Evolutionary conservation across 2,113 vertebrate genomes (phyloP).

Genomic region (Sylvilagus bachmani): DNA sequence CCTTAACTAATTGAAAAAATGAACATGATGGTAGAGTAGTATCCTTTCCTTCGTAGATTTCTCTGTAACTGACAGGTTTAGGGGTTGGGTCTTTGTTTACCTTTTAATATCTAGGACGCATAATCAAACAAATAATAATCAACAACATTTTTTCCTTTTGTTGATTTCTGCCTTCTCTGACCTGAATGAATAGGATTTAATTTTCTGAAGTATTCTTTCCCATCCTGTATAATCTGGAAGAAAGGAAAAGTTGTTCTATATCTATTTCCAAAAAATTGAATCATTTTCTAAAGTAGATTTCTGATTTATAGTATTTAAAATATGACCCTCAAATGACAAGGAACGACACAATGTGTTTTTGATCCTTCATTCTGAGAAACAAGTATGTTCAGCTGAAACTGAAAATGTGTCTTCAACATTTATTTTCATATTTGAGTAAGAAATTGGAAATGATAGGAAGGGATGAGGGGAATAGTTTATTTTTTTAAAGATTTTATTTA

Average conservation of each 20-base stretch:
- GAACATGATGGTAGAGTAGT: not conserved
- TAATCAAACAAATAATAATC: not conserved
- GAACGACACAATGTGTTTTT: not conserved
- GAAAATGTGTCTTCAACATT: constrained; percentile 38
- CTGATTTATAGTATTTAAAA: constrained; percentile 50
- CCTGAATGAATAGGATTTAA: constrained; percentile 3
- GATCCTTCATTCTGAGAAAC: constrained; percentile 17
- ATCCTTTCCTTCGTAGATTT: not conserved
- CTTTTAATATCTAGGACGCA: not conserved
- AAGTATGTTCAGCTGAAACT: constrained; percentile 18
- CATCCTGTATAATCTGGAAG: not conserved
- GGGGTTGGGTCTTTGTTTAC: not conserved
- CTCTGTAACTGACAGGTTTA: not conserved
- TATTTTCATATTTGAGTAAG: constrained; percentile 15
- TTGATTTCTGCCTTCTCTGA: constrained; percentile 38
- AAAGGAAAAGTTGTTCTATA: not conserved
- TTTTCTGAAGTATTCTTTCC: not conserved
- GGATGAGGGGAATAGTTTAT: not conserved
- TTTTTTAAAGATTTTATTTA: not conserved
- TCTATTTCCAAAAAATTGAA: not conserved
- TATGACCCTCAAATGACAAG: constrained; percentile 46
- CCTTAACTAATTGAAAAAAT: constrained; percentile 13
- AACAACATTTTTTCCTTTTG: not conserved
- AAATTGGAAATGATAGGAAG: constrained; percentile 17
- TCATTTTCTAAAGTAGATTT: constrained; percentile 28